Base-by-base conservation (phyloP, 2,888 invertebrate species). In the Luperina nickerlii region DNA sequence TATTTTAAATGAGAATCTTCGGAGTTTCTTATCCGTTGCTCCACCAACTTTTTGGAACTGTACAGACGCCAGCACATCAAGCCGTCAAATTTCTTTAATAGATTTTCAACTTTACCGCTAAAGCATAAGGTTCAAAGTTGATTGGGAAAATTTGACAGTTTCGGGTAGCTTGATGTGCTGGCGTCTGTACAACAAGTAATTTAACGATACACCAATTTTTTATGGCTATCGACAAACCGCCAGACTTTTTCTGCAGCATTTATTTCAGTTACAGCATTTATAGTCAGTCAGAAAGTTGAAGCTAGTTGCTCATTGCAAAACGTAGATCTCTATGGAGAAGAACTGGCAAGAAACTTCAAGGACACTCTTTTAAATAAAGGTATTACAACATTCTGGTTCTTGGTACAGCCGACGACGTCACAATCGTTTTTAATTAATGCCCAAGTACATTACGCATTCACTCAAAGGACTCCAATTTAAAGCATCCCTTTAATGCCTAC, bases 401-500 rank as follows among this genome's bases (percentile, higher is more conserved):
- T 15, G 48, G 57, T 57, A 24, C 24, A n/a, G 32, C 32, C 15
- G 24, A 9, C 20, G 24, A 13, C 70, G 24, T 70, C 24, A 57
- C 18, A 24, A 32, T 57, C 1, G 6, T 32, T 69, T 24, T 67
- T 88, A 86, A 87, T 87, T 86, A 88, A 38, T 38, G n/a, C 32
- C 79, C 67, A 79, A 70, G 38, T 57, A 73, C 81, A 86, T 82
- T 81, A 79, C 24, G 60, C 54, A 86, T 88, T 87, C 83, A 80
- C 79, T 86, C 74, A 79, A 81, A 51, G 42, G 38, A 20, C 45
- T 83, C 66, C 54, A 81, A 88, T 80, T 85, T 71, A 27, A 70
- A 84, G 88, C 84, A 82, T 89, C 90, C 92, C 91, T 90, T 79
- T 88, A 86, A 87, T 81, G 68, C 79, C 51, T 24, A 90, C 85